A percentile compares a stretch with the other conserved stretches of the same genome.
Evolutionary conservation across 2,113 vertebrate species (phyloP).

Genomic region (Phycodurus eques): DNA sequence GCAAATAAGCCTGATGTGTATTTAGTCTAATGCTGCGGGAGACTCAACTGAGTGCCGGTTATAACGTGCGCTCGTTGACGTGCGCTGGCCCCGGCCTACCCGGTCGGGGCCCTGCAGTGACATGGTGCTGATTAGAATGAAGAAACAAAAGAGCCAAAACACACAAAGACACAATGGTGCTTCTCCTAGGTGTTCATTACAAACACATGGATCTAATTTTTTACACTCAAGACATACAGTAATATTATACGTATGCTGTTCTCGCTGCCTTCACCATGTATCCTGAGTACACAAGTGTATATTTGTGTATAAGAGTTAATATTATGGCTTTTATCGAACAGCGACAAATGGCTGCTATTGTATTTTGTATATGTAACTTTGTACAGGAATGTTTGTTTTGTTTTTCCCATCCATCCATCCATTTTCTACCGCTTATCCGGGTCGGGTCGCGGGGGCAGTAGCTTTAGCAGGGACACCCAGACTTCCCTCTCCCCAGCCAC

Average conservation of each 20-base stretch:
- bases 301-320: slow-evolving; percentile 86
- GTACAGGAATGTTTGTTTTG: slow-evolving; percentile 72
- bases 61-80: slow-evolving; percentile 21
- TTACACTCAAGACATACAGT: slow-evolving; percentile 41
- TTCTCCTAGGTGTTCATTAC: slow-evolving; percentile 54
- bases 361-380: slow-evolving; percentile 58
- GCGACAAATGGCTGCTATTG: slow-evolving; percentile 72
- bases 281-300: slow-evolving; percentile 76
- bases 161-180: slow-evolving; percentile 52
- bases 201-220: slow-evolving; percentile 56
- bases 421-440: too few relatives aligned
- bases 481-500: too few relatives aligned
- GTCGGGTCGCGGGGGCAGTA: too few relatives aligned
- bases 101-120: slow-evolving; percentile 24
- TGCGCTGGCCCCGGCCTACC: slow-evolving; percentile 43
- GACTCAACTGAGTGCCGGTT: slow-evolving; percentile 28
- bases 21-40: slow-evolving; percentile 37
- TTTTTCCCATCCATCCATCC: too few relatives aligned
- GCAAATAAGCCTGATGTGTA: slow-evolving; percentile 45
- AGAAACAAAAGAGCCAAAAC: slow-evolving; percentile 21
- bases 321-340: slow-evolving; percentile 73
- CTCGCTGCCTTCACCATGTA: slow-evolving; percentile 62
- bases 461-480: too few relatives aligned
- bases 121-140: slow-evolving; percentile 65
- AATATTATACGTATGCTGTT: slow-evolving; percentile 43